A percentile compares a stretch with the other conserved stretches of the same genome.
phyloP scores from a whole-genome alignment of 2,113 vertebrate genomes.

The Serilophus lunatus region DNA sequence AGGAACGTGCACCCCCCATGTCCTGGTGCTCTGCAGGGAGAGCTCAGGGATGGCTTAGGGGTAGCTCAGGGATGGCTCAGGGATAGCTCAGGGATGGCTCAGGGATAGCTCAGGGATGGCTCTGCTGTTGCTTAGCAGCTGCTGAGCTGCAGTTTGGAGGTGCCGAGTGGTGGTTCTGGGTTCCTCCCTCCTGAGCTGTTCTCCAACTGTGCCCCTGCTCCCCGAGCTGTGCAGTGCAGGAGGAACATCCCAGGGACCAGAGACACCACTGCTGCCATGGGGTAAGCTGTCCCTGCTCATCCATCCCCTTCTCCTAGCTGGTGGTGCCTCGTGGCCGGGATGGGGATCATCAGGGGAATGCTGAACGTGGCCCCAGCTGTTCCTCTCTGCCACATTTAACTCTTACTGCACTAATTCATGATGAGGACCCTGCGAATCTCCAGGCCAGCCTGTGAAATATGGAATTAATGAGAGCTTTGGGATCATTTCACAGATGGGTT shows the following conservation, averaged over 20 bases:
- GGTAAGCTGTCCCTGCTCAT: background rate
- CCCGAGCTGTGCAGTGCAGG: background rate
- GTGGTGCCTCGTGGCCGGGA: background rate
- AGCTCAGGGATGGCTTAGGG: too few species aligned
- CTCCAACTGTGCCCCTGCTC: background rate
- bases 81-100: background rate
- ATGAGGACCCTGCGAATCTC: background rate
- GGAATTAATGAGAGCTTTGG: background rate
- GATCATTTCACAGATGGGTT: accelerated
- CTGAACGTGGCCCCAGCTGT: background rate
- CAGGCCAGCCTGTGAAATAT: accelerated
- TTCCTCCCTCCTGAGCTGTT: background rate
- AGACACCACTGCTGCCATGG: accelerated
- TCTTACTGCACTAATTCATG: accelerated
- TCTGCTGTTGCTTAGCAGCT: slow-evolving; percentile 49
- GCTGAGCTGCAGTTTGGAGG: background rate
- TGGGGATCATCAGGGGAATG: accelerated
- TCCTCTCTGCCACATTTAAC: background rate
- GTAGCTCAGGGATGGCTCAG: too few species aligned
- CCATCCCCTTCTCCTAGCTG: background rate
- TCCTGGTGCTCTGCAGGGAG: too few species aligned
- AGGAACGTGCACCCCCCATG: too few species aligned
- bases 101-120: background rate
- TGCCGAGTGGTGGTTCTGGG: background rate
- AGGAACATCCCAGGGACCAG: background rate